Conservation (phyloP, 2,888 invertebrate genomes). For the Agonum fuliginosum region DNA sequence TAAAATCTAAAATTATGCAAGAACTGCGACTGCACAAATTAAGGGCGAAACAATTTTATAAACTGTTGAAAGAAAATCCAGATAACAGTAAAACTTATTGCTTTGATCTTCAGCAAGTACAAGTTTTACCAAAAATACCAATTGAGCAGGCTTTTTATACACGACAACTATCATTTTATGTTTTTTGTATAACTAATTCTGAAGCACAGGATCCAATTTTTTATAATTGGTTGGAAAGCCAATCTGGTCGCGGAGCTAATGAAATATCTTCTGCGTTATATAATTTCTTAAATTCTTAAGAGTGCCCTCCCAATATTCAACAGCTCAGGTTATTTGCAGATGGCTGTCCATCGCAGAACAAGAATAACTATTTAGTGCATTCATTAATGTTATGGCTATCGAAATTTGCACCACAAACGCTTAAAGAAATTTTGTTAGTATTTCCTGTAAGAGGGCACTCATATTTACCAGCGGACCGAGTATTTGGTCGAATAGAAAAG, state of each 20-base stretch:
- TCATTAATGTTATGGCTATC: not conserved
- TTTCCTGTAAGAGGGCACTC: not conserved
- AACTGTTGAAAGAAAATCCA: not conserved
- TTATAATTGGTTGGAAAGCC: not conserved
- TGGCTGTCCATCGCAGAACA: not conserved
- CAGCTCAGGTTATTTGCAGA: not conserved
- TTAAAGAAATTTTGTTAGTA: not conserved
- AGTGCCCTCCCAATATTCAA: not conserved
- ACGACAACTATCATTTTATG: not conserved
- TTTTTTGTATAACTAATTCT: not conserved
- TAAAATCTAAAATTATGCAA: not conserved
- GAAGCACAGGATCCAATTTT: not conserved
- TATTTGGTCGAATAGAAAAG: not conserved
- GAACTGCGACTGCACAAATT: not conserved
- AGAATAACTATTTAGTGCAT: not conserved
- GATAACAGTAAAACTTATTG: not conserved
- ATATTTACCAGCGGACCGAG: not conserved
- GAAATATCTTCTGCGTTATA: not conserved
- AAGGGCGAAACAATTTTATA: not conserved
- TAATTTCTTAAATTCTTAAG: not conserved
- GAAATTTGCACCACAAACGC: not conserved
- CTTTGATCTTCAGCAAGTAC: not conserved
- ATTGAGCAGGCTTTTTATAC: not conserved
- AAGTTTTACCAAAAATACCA: not conserved
- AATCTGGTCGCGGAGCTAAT: not conserved